Percentiles rank a stretch among this genome's conserved stretches.
Evolutionary conservation across 2,797 vertebrate species (phyloP).

Genomic region (Parauchenoglanis punctatus): DNA sequence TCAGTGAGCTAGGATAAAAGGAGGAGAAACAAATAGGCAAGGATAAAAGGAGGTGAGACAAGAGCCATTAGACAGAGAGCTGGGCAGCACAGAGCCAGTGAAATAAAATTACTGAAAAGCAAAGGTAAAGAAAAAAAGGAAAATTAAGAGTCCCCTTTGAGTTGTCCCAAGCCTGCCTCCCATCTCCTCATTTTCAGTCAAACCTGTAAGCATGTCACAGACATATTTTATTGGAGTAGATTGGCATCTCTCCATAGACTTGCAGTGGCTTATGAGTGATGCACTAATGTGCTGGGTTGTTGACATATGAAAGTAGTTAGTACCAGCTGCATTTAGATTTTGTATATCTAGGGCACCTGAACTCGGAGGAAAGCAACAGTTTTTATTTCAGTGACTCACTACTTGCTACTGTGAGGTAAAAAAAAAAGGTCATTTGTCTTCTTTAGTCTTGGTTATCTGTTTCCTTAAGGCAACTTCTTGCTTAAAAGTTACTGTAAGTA

Average conservation of each 20-base stretch:
- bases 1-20: background rate
- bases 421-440: background rate
- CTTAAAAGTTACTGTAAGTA: background rate
- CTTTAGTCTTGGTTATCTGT: background rate
- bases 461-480: background rate
- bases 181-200: background rate
- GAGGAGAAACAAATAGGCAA: no score
- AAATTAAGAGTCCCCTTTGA: background rate
- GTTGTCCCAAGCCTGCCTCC: background rate
- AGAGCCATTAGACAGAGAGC: background rate
- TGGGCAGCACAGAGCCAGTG: background rate
- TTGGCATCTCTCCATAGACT: background rate
- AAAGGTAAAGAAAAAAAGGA: background rate
- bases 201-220: background rate
- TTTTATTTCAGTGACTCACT: background rate
- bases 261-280: background rate
- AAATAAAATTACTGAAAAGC: background rate
- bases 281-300: background rate
- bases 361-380: background rate
- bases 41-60: background rate
- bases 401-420: background rate
- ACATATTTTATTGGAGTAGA: background rate
- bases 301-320: background rate
- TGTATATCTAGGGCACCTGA: background rate
- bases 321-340: background rate